Conservation (phyloP, 2,888 invertebrate genomes). For the Emmelina monodactyla region DNA sequence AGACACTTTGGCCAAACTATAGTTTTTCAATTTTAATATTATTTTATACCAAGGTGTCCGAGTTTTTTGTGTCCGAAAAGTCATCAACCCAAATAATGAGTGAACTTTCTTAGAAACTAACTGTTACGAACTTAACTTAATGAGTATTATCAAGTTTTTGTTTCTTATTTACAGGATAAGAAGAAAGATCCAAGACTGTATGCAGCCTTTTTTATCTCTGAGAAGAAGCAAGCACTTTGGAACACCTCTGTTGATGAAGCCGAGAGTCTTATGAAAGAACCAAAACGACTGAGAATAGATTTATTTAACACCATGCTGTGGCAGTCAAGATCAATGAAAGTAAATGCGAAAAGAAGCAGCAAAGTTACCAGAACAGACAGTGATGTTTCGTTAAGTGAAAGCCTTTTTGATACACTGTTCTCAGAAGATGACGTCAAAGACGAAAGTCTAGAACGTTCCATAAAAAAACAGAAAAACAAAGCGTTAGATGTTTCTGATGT, state of each 20-base stretch:
- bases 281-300: slow-evolving; percentile 64
- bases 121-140: too few species aligned
- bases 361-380: slow-evolving; percentile 46
- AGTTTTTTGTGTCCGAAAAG: too few species aligned
- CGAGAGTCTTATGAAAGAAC: slow-evolving; percentile 65
- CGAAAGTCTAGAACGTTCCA: slow-evolving; percentile 31
- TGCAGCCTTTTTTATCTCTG: slow-evolving; percentile 61
- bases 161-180: slow-evolving; percentile 50
- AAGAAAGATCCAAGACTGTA: slow-evolving; percentile 61
- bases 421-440: slow-evolving; percentile 42
- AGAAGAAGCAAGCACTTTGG: slow-evolving; percentile 70
- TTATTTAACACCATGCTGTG: slow-evolving; percentile 48
- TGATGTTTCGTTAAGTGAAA: slow-evolving; percentile 55
- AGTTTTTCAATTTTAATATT: too few species aligned
- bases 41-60: too few species aligned
- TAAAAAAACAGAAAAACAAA: slow-evolving; percentile 32
- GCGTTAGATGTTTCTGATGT: slow-evolving; percentile 53
- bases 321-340: slow-evolving; percentile 27
- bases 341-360: slow-evolving; percentile 26
- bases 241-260: slow-evolving; percentile 79
- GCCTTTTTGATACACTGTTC: slow-evolving; percentile 52
- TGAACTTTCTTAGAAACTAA: too few species aligned
- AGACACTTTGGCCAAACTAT: too few species aligned
- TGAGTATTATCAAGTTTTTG: too few species aligned
- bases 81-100: too few species aligned